Percentiles rank a stretch among this genome's conserved stretches.
phyloP scores from a whole-genome alignment of 2,888 invertebrate species.

The Tetragonula carbonaria region DNA sequence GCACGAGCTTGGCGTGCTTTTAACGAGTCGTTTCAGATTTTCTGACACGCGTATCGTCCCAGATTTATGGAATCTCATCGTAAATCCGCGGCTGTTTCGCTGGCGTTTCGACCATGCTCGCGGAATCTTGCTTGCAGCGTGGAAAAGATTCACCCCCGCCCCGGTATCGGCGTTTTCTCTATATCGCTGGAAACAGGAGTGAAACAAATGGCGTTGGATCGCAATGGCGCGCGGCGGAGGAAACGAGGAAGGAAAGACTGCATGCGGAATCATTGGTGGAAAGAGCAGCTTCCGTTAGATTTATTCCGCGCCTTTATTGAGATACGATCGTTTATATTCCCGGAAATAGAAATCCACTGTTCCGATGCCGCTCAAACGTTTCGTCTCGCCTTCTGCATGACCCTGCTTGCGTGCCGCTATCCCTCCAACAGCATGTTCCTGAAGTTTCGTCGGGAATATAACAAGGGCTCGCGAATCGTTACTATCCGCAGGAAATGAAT shows the following conservation, averaged over 20 bases:
- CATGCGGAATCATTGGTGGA: slow-evolving; percentile 64
- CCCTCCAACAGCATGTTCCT: slow-evolving; percentile 19
- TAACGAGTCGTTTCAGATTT: not conserved
- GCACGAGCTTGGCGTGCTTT: not conserved
- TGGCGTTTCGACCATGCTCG: not conserved
- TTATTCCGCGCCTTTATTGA: slow-evolving; percentile 77
- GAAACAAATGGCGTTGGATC: slow-evolving; percentile 63
- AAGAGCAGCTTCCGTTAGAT: slow-evolving; percentile 74
- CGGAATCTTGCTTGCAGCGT: not conserved
- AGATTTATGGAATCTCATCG: not conserved
- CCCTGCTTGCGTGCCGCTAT: slow-evolving; percentile 11
- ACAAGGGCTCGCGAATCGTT: too few species aligned
- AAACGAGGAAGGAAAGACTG: slow-evolving; percentile 29
- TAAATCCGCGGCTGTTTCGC: slow-evolving; percentile 2
- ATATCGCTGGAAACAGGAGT: slow-evolving; percentile 43
- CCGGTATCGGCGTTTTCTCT: slow-evolving; percentile 43
- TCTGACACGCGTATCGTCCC: not conserved
- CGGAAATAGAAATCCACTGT: slow-evolving; percentile 75
- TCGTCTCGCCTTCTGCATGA: slow-evolving; percentile 45
- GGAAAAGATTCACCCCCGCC: not conserved
- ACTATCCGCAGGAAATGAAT: not conserved
- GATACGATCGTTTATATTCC: slow-evolving; percentile 79
- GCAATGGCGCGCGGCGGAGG: slow-evolving; percentile 26
- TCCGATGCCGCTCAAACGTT: slow-evolving; percentile 66
- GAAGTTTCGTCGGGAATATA: slow-evolving; percentile 27